These are phyloP conservation scores for Parapsyche elsis DNA, from an alignment of 1,140 invertebrate genomes.

Conservation along the genomic window DNA sequence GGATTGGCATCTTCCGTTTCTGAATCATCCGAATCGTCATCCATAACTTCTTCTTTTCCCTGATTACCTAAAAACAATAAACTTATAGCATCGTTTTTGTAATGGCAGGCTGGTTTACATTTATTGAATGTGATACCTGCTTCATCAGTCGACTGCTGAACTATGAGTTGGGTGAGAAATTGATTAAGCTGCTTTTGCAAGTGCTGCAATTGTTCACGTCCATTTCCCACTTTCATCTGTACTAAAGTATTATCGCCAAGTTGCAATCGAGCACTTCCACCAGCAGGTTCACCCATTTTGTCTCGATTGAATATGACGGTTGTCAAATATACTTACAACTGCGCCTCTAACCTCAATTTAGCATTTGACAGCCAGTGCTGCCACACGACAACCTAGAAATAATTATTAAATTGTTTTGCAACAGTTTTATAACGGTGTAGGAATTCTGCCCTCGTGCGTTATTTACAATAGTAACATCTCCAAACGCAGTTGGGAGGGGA, in stretches of 20 bases:
- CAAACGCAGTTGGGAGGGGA: too few species aligned
- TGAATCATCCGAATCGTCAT: conserved; percentile 38
- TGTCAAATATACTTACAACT: too few species aligned
- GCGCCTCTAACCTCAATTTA: background rate
- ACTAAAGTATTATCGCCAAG: background rate
- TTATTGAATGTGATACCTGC: conserved; percentile 19
- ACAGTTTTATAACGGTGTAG: too few species aligned
- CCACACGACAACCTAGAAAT: too few species aligned
- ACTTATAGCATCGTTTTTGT: too few species aligned
- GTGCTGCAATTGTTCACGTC: background rate
- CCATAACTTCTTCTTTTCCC: conserved; percentile 12
- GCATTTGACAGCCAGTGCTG: too few species aligned
- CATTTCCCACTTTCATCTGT: background rate
- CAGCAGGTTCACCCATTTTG: background rate
- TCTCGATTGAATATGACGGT: too few species aligned
- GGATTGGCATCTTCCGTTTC: conserved; percentile 30
- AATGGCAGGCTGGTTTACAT: background rate
- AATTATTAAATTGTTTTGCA: too few species aligned
- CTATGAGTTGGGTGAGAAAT: conserved; percentile 43
- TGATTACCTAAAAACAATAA: conserved; percentile 19
- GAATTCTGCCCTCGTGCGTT: too few species aligned
- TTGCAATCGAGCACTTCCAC: background rate
- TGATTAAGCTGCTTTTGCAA: background rate
- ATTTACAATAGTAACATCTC: too few species aligned
- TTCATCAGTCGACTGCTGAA: conserved; percentile 4